phyloP scores from a whole-genome alignment of 2,888 invertebrate species.

The Beris morrisii region DNA sequence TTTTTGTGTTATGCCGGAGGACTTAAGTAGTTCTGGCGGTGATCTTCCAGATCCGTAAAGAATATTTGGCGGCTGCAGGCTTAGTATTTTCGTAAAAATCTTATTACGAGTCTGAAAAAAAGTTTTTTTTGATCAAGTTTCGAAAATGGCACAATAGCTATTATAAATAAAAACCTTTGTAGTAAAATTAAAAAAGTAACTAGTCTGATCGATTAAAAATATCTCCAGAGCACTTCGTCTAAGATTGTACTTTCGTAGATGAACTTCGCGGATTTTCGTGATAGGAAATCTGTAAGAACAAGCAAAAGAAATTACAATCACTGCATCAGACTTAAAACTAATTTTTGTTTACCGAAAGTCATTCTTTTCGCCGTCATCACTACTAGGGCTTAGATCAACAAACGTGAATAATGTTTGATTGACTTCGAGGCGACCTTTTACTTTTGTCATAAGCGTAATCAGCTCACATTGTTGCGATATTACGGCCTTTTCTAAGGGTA shows the following conservation, averaged over 20 bases:
- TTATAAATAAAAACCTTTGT: conserved; percentile 57
- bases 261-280: conserved; percentile 63
- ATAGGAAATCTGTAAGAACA: conserved; percentile 55
- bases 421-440: conserved; percentile 65
- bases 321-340: background rate
- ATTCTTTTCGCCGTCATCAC: conserved; percentile 58
- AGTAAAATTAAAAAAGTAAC: conserved; percentile 67
- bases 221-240: conserved; percentile 66
- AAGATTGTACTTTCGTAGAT: conserved; percentile 65
- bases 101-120: conserved; percentile 61
- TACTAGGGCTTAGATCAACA: conserved; percentile 61
- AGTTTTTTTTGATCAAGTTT: conserved; percentile 23
- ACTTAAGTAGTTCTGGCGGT: conserved; percentile 63
- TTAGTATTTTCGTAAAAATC: conserved; percentile 63
- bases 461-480: conserved; percentile 65
- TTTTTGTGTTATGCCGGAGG: conserved; percentile 63
- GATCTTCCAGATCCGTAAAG: conserved; percentile 62
- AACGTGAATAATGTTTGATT: conserved; percentile 64
- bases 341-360: conserved; percentile 54
- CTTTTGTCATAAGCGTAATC: conserved; percentile 62
- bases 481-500: conserved; percentile 61
- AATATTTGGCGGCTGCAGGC: conserved; percentile 63
- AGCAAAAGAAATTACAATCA: background rate
- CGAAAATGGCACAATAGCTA: background rate
- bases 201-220: conserved; percentile 66